Base-by-base conservation (phyloP, 2,888 invertebrate species). In the Ormyrus labotus region DNA sequence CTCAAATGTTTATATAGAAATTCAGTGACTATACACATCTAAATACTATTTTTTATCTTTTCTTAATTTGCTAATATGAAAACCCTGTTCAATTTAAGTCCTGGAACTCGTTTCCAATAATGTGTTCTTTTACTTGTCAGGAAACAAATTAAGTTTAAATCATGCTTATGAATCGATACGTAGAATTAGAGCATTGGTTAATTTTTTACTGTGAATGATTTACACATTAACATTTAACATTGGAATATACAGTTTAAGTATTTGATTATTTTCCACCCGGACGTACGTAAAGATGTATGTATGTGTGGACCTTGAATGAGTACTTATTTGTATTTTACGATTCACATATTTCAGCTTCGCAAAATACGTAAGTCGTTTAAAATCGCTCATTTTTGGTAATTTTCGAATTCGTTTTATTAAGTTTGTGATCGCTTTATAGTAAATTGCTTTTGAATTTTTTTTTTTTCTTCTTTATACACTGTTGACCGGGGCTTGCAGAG, bases 401-500 rank as follows among this genome's bases (percentile, higher is more conserved):
- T 8, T 60, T 6, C 13, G 45, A 65, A 65, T 74, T 8, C 5
- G n/a, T 11, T 34, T 74, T 34, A 55, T 47, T 19, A 64, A 4
- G 19, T 50, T 74, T 5, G 55, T 55, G 47, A 73, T 63, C 51
- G 48, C 57, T 13, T 64, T 34, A 5, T 34, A n/a, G 13, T 34
- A 48, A 34, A 13, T 64, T 55, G 9, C n/a, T 60, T 48, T 34
- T 19, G 8, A 11, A 9, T 48, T 53, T 45, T 19, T 53, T 19
- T 53, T n/a, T 6, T 19, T 63, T 50, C 10, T 45, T 60, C 61
- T 48, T 19, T 50, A 11, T 50, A 69, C 13, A 57, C 34, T 34
- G 34, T 69, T 68, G 61, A 55, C 61, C 61, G 65, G 65, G 70
- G 61, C 61, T 68, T 71, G 34, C 69, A 47, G 47, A 51, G 67